phyloP scores from a whole-genome alignment of 2,888 invertebrate genomes.

The Rambutsinella grinnellia region DNA sequence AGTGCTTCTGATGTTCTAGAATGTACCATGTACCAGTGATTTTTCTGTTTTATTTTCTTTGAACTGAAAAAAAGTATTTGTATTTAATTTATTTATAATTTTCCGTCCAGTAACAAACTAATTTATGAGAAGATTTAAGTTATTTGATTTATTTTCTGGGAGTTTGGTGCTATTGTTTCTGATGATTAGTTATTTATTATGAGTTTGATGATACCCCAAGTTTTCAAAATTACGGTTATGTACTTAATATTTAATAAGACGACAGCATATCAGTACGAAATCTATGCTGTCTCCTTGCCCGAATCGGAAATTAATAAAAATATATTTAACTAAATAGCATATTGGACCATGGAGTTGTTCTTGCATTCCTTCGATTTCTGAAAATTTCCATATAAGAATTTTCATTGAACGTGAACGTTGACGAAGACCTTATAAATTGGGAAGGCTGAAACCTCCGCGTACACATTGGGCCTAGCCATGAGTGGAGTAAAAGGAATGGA shows the following conservation, averaged over 20 bases:
- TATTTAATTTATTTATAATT: conserved; percentile 5
- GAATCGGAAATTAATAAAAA: neutral
- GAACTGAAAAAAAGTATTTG: conserved; percentile 1
- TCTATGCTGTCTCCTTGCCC: neutral
- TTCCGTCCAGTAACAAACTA: neutral
- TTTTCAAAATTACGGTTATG: neutral
- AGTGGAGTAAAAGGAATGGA: neutral
- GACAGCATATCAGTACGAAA: too few species aligned
- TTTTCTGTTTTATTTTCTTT: conserved; percentile 19
- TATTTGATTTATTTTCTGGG: neutral
- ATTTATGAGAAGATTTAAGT: neutral
- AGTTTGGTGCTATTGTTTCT: neutral
- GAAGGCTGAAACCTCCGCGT: neutral
- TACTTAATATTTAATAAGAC: too few species aligned
- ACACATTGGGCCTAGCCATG: neutral
- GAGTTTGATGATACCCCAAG: neutral
- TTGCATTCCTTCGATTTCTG: neutral
- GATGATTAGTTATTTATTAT: neutral
- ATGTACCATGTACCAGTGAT: conserved; percentile 27
- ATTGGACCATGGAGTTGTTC: neutral
- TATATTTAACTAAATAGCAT: neutral
- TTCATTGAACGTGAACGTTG: neutral
- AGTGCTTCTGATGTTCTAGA: conserved; percentile 33
- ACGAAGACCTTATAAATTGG: too few species aligned
- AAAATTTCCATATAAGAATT: too few species aligned